Evolutionary conservation across 2,797 vertebrate species (phyloP).

Genomic region (Melanotaenia boesemani): DNA sequence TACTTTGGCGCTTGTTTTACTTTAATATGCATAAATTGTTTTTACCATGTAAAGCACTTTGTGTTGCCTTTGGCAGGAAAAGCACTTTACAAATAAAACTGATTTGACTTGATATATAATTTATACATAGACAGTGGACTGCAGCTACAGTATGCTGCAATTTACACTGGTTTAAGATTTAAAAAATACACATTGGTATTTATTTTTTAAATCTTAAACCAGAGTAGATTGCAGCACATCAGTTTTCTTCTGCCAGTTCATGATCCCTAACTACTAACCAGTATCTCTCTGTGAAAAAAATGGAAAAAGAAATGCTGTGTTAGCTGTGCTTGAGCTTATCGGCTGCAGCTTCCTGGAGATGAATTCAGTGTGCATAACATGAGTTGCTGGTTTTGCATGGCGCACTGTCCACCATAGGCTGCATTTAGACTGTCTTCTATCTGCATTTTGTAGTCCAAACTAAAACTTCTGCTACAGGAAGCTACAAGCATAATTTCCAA

Average conservation of each 20-base stretch:
- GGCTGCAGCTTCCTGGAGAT: slow-evolving; percentile 18
- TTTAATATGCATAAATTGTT: no score
- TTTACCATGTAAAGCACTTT: no score
- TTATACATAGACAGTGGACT: no score
- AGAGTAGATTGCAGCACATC: background rate
- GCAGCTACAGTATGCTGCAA: background rate
- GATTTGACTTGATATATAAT: no score
- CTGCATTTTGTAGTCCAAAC: slow-evolving; percentile 24
- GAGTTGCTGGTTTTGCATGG: background rate
- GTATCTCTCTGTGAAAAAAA: slow-evolving; percentile 9
- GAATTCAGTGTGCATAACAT: slow-evolving; percentile 20
- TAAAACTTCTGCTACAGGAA: slow-evolving; percentile 25
- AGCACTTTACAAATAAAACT: no score
- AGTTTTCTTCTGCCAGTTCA: background rate
- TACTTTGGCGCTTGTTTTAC: no score
- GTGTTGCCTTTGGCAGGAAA: no score
- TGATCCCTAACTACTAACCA: slow-evolving; percentile 1
- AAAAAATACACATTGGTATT: background rate
- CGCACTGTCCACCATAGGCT: slow-evolving; percentile 8
- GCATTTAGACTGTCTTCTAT: slow-evolving; percentile 11
- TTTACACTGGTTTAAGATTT: background rate
- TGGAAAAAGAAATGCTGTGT: slow-evolving; percentile 1
- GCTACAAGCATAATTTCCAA: slow-evolving; percentile 34
- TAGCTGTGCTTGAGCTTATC: slow-evolving; percentile 24
- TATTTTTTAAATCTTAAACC: background rate